These are phyloP conservation scores for Pocota personata DNA, from an alignment of 2,888 invertebrate genomes.

Conservation along the genomic window DNA sequence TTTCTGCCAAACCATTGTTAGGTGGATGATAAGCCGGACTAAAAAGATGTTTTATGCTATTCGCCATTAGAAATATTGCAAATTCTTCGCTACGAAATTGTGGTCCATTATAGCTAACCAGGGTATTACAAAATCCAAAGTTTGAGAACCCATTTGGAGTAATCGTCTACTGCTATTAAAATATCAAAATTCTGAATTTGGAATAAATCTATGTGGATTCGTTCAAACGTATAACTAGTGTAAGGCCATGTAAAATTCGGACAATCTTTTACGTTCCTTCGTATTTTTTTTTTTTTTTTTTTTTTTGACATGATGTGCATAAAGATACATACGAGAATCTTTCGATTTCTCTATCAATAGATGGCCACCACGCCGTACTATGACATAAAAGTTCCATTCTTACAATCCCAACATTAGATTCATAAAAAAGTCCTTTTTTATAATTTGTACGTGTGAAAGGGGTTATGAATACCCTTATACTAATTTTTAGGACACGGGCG, in stretches of 20 bases:
- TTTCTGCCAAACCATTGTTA: too few relatives aligned
- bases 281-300: too few relatives aligned
- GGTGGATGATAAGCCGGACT: not conserved
- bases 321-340: not conserved
- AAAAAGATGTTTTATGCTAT: not conserved
- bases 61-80: not conserved
- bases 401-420: not conserved
- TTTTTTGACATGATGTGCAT: not conserved
- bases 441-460: too few relatives aligned
- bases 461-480: too few relatives aligned
- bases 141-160: constrained; percentile 5
- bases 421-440: not conserved
- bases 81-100: not conserved
- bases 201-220: not conserved
- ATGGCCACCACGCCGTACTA: too few relatives aligned
- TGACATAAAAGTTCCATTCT: not conserved
- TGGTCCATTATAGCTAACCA: not conserved
- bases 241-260: not conserved
- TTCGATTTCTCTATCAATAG: too few relatives aligned
- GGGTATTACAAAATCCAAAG: constrained; percentile 2
- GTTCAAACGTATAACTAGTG: not conserved
- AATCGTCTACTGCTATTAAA: not conserved
- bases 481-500: too few relatives aligned
- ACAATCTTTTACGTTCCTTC: not conserved
- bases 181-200: not conserved